These are phyloP conservation scores for Lasioglossum lativentre DNA, from an alignment of 2,888 invertebrate species.

Conservation along the genomic window DNA sequence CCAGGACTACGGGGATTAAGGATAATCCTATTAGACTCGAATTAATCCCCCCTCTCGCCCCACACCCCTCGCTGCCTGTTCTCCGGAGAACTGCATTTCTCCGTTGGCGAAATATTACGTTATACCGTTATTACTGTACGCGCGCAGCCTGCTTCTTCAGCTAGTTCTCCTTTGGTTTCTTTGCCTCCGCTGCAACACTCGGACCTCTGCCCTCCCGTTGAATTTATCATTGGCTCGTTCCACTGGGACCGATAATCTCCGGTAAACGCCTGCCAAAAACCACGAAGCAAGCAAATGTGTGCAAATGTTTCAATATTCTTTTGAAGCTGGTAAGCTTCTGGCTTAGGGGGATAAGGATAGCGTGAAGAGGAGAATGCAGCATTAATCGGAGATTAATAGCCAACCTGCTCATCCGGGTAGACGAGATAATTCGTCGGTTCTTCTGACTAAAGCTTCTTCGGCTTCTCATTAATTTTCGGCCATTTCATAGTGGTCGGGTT, in stretches of 20 bases:
- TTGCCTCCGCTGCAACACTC: constrained; percentile 5
- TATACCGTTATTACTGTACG: constrained; percentile 75
- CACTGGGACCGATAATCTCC: neutral
- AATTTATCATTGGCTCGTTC: constrained; percentile 5
- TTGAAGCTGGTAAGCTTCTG: neutral
- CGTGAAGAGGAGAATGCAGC: neutral
- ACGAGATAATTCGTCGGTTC: constrained; percentile 1
- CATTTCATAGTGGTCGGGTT: neutral
- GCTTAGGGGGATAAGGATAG: neutral
- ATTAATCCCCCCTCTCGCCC: constrained; percentile 76
- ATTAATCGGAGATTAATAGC: neutral
- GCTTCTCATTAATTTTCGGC: neutral
- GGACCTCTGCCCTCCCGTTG: neutral
- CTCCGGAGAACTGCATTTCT: constrained; percentile 76
- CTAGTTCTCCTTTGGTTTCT: constrained; percentile 23
- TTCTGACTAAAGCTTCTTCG: neutral
- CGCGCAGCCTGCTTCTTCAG: constrained; percentile 37
- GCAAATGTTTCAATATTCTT: neutral
- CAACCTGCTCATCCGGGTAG: neutral
- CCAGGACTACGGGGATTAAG: constrained; percentile 78
- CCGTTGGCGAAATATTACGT: constrained; percentile 77
- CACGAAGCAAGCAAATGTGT: neutral
- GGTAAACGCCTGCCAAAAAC: neutral
- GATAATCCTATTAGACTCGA: constrained; percentile 83
- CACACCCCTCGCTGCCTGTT: neutral